These are phyloP conservation scores for Brevimyrus niger DNA, from an alignment of 2,113 vertebrate species.

Conservation along the genomic window DNA sequence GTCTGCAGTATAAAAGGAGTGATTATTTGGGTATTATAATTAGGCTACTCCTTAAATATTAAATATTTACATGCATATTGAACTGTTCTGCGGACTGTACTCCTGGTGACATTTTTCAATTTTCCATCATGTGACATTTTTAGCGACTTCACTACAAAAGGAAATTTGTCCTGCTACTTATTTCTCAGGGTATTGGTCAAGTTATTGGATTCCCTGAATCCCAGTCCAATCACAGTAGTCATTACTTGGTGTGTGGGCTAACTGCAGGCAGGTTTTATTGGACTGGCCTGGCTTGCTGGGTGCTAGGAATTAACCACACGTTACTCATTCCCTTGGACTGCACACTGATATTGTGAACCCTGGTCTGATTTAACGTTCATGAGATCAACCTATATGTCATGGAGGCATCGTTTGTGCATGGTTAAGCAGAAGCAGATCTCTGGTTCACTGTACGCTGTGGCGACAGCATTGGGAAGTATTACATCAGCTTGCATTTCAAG, in stretches of 20 bases:
- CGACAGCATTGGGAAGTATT: background rate
- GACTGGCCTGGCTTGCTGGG: background rate
- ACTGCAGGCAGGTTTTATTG: background rate
- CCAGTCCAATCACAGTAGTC: constrained; percentile 7
- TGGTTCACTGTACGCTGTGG: background rate
- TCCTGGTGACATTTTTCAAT: background rate
- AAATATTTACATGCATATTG: background rate
- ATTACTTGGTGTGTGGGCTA: background rate
- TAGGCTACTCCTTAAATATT: background rate
- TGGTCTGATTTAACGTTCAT: background rate
- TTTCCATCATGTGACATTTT: background rate
- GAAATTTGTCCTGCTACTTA: background rate
- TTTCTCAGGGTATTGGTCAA: background rate
- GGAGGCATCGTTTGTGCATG: background rate
- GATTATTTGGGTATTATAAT: background rate
- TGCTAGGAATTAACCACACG: background rate
- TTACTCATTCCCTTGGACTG: background rate
- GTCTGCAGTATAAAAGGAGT: background rate
- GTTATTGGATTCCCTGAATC: background rate
- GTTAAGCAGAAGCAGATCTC: background rate
- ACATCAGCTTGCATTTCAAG: background rate
- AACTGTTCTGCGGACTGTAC: background rate
- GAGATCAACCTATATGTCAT: background rate
- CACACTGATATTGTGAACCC: background rate
- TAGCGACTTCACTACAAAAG: background rate